phyloP scores from a whole-genome alignment of 2,888 invertebrate genomes.

The Xestia ashworthii region DNA sequence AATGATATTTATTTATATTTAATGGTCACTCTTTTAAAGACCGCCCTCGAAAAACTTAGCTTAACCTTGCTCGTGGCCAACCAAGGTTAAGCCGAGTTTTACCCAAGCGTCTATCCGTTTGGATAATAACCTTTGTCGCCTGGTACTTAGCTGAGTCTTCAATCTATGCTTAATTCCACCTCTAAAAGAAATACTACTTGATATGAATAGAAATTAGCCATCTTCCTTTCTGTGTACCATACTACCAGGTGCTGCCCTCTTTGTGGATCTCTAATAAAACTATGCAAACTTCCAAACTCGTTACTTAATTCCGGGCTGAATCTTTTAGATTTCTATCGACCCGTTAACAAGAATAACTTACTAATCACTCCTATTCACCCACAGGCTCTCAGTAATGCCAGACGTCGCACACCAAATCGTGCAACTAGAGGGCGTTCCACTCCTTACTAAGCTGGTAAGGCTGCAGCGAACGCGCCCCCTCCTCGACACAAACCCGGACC shows the following conservation, averaged over 20 bases:
- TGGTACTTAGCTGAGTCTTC: not conserved
- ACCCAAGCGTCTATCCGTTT: not conserved
- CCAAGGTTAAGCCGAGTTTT: not conserved
- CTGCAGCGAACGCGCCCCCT: constrained; percentile 82
- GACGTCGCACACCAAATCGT: constrained; percentile 93
- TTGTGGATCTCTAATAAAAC: not conserved
- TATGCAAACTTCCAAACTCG: not conserved
- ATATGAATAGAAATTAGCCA: not conserved
- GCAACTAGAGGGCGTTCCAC: constrained; percentile 92
- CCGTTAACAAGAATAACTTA: not conserved
- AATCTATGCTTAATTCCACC: not conserved
- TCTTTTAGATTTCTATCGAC: not conserved
- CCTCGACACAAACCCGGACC: constrained; percentile 83
- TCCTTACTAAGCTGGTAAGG: constrained; percentile 93
- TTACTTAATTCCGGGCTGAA: not conserved
- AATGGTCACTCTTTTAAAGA: not conserved
- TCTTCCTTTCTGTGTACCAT: not conserved
- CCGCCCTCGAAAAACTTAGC: not conserved
- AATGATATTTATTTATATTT: too few species aligned
- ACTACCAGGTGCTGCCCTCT: not conserved
- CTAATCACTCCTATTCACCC: constrained; percentile 30
- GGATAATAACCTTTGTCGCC: not conserved
- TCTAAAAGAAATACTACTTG: not conserved
- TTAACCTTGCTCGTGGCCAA: not conserved
- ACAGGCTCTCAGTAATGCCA: constrained; percentile 92